Conservation (phyloP, 2,888 invertebrate genomes). For the Strigamia transsilvanica region DNA sequence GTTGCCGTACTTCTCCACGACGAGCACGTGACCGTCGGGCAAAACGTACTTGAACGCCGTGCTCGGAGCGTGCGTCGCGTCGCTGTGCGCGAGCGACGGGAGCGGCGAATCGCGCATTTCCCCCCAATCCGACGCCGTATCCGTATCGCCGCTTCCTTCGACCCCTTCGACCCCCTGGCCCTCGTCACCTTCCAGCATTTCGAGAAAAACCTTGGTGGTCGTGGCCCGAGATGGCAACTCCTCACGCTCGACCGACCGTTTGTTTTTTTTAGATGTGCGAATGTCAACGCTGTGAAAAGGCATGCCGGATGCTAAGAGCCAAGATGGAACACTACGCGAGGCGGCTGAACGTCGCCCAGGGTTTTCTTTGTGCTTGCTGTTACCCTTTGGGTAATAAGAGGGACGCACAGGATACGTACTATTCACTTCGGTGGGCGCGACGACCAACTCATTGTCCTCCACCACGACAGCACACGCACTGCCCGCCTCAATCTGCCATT, state of each 20-base stretch:
- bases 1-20: background rate
- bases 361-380: slow-evolving; percentile 30
- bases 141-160: slow-evolving; percentile 41
- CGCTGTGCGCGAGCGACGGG: background rate
- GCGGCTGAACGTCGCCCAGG: slow-evolving; percentile 43
- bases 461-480: slow-evolving; percentile 60
- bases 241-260: slow-evolving; percentile 29
- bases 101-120: slow-evolving; percentile 21
- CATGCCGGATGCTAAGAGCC: slow-evolving; percentile 17
- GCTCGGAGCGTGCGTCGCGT: background rate
- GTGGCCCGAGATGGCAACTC: background rate
- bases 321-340: background rate
- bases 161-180: background rate
- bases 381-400: slow-evolving; percentile 51
- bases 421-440: slow-evolving; percentile 55
- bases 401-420: slow-evolving; percentile 55
- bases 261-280: slow-evolving; percentile 8
- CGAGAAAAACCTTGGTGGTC: slow-evolving; percentile 50
- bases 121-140: background rate
- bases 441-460: slow-evolving; percentile 58
- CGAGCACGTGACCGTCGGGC: background rate
- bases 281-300: slow-evolving; percentile 17
- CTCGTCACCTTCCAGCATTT: slow-evolving; percentile 51
- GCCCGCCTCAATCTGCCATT: slow-evolving; percentile 58
- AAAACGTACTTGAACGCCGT: background rate